These are phyloP conservation scores for Halcyon chelicuti DNA, from an alignment of 2,797 vertebrate genomes.

Conservation along the genomic window DNA sequence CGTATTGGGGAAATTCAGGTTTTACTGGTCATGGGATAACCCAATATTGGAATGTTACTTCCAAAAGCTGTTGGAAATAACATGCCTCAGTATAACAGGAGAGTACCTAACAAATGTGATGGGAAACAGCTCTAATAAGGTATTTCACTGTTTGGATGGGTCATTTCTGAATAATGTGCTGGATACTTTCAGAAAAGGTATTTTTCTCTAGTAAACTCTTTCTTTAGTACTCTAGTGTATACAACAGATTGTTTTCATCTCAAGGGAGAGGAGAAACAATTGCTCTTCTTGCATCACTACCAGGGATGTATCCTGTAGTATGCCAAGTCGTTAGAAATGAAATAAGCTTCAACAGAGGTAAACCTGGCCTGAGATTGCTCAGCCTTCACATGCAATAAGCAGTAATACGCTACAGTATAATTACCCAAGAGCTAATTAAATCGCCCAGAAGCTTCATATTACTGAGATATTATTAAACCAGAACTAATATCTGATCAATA, in stretches of 20 bases:
- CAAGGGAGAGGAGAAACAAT: background rate
- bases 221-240: background rate
- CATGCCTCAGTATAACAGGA: background rate
- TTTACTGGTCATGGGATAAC: background rate
- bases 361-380: background rate
- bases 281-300: background rate
- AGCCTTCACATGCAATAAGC: background rate
- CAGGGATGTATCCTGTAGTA: background rate
- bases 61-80: background rate
- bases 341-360: background rate
- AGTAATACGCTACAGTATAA: background rate
- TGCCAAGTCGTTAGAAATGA: background rate
- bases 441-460: background rate
- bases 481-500: background rate
- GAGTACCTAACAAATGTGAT: background rate
- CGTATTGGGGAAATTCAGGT: background rate
- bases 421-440: background rate
- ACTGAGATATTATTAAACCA: background rate
- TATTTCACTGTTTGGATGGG: background rate
- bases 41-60: background rate
- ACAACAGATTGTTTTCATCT: background rate
- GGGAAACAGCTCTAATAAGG: background rate
- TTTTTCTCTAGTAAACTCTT: background rate
- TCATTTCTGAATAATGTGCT: fast-evolving
- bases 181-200: background rate